A percentile compares a stretch with the other conserved stretches of the same genome.
Evolutionary conservation across 2,113 vertebrate species (phyloP).

Genomic region (Rhinoderma darwinii): DNA sequence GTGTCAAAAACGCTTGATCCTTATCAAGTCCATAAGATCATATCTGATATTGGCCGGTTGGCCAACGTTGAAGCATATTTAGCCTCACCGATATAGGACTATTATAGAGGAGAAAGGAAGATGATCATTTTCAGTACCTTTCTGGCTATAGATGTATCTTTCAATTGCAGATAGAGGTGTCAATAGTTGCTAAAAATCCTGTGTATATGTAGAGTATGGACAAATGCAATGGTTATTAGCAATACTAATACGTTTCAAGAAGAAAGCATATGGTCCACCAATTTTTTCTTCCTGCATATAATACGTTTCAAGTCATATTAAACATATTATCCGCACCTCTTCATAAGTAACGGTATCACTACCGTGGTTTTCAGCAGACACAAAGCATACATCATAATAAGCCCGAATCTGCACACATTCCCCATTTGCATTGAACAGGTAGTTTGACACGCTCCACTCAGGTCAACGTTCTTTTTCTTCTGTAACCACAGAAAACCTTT

Average conservation of each 20-base stretch:
- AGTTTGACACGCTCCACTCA: not conserved
- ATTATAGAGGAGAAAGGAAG: too few species aligned
- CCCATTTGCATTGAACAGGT: constrained; percentile 23
- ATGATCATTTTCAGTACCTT: too few species aligned
- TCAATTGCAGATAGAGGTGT: too few species aligned
- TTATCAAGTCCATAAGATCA: not conserved
- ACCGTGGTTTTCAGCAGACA: too few species aligned
- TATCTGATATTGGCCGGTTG: not conserved
- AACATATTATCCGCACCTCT: too few species aligned
- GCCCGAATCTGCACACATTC: not conserved
- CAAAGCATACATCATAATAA: not conserved
- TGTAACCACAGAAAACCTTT: constrained; percentile 46
- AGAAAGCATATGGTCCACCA: too few species aligned
- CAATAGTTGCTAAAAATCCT: not conserved
- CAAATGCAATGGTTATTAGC: not conserved
- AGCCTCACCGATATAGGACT: too few species aligned
- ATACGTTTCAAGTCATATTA: too few species aligned
- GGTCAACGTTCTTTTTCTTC: constrained; percentile 1
- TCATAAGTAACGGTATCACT: too few species aligned
- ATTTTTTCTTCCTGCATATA: too few species aligned
- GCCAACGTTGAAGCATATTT: not conserved
- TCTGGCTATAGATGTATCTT: too few species aligned
- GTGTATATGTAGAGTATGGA: not conserved
- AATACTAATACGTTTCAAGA: too few species aligned
- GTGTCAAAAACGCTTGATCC: not conserved